Evolutionary conservation across 1,140 invertebrate genomes (phyloP), one percentile per base, ranked within the genome.

Genomic region (Diorhabda elongata): DNA sequence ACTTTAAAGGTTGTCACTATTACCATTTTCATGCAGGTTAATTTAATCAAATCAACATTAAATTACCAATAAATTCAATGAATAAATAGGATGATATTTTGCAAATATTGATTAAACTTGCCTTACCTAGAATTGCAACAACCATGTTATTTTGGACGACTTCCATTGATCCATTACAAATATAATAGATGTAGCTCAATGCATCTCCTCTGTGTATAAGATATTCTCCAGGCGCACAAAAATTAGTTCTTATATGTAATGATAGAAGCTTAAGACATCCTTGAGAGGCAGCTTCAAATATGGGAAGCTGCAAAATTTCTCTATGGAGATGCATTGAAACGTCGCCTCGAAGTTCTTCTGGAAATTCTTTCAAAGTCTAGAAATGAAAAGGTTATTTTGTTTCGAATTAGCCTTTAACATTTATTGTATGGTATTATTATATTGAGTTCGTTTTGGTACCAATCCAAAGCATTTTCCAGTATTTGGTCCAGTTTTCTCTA

Each of bases 131-230:
- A 79, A 99, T 99, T 60, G 97, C 97, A 26, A 99, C 96, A 61
- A 99, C 97, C 91, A 98, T 97, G 70, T 93, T 93, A 79, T 98
- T 94, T 81, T 98, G 96, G 69, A 99, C 91, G 52, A 99, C 97
- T 84, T 99, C 97, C 91, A 99, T 98, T 4, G 96, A 98, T 3
- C 97, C 98, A 76, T 97, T 96, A 81, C 94, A 97, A 47, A 98
- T 89, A 80, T 97, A 97, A 83, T 98, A 98, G 73, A 99, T 93
- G 74, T 96, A 97, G 57, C 93, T 92, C 1, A 99, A 87, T 2
- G 97, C 96, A 80, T 99, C 98, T 41, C 97, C 97, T 83, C 94
- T 93, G 83, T 99, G 97, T 26, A 99, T 92, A 8, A 99, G 85
- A 79, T 93, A 98, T 82, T 99, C 97, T 47, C 97, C 97, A 3